Evolutionary conservation across 1,140 invertebrate species (phyloP), one percentile per base, ranked within the genome.

Genomic region (Telenomus remus): DNA sequence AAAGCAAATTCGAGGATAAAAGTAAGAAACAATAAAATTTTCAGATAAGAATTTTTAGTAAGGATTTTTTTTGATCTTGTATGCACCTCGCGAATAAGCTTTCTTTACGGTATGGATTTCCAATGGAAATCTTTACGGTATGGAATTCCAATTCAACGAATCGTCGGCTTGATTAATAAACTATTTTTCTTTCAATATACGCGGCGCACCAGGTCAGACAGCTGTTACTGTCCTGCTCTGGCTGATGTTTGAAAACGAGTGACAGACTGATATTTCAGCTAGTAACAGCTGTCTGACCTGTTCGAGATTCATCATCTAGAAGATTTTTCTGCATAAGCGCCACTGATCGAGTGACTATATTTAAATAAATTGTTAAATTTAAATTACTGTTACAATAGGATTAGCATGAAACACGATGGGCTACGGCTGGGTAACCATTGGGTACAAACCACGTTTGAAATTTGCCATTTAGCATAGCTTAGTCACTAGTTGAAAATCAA

Each of bases 251-350:
- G 66, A 74, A 78, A 78, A 78, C 76, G 76, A 78, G 76, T 78
- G 76, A 78, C 70, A 74, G 76, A 78, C 61, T 78, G 73, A 74
- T 78, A 71, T 78, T 78, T 68, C 76, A 74, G 70, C 19, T 68
- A 71, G 76, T 74, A 78, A 75, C 76, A 78, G 76, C 76, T 78
- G 76, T 71, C 76, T 75, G 76, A 75, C 76, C 76, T 57, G 66
- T 54, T 71, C 56, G 65, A 70, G 76, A 78, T 78, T 78, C 70
- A 74, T 74, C 70, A 73, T 56, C 59, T 71, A 63, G 64, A 34
- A 70, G 46, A 61, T 66, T 73, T 59, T 71, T 72, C 27, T 42
- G 42, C 51, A 39, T 16, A 46, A 34, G 47, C 16, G 37, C 11
- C 14, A 37, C 65, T 65, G 60, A 73, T 60, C 55, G 54, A 72